These are phyloP conservation scores for Liolophura sinensis DNA, from an alignment of 1,140 invertebrate genomes.

Conservation along the genomic window DNA sequence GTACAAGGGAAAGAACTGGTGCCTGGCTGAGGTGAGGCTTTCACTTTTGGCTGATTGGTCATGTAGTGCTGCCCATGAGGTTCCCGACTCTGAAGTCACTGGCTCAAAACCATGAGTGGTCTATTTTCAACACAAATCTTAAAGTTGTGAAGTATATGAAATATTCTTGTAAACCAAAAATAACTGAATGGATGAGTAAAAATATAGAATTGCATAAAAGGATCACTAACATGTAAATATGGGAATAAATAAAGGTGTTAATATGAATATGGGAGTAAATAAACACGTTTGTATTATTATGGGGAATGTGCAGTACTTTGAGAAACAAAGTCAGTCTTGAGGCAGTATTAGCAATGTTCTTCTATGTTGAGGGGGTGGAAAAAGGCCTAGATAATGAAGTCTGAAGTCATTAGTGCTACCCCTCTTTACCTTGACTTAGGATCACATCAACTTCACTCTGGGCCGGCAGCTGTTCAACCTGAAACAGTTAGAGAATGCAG, in stretches of 20 bases:
- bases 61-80: too few relatives aligned
- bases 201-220: too few relatives aligned
- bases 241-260: too few relatives aligned
- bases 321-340: not conserved
- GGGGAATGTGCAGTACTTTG: not conserved
- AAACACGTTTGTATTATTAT: too few relatives aligned
- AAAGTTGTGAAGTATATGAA: too few relatives aligned
- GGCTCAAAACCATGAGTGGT: too few relatives aligned
- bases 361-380: not conserved
- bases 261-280: too few relatives aligned
- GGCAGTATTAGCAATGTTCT: conserved; percentile 3
- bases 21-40: conserved; percentile 71
- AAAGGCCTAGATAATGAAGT: not conserved
- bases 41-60: not conserved
- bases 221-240: too few relatives aligned
- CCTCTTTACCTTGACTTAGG: conserved; percentile 51
- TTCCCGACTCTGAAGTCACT: too few relatives aligned
- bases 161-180: too few relatives aligned
- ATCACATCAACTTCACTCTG: conserved; percentile 93
- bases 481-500: conserved; percentile 74
- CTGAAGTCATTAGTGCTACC: not conserved
- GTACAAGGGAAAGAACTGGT: conserved; percentile 82
- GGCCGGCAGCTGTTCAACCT: conserved; percentile 84
- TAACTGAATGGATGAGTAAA: too few relatives aligned
- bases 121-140: too few relatives aligned